Percentiles rank a stretch among this genome's conserved stretches.
These are phyloP conservation scores for Sylvia atricapilla DNA, from an alignment of 2,113 vertebrate genomes.

Conservation along the genomic window DNA sequence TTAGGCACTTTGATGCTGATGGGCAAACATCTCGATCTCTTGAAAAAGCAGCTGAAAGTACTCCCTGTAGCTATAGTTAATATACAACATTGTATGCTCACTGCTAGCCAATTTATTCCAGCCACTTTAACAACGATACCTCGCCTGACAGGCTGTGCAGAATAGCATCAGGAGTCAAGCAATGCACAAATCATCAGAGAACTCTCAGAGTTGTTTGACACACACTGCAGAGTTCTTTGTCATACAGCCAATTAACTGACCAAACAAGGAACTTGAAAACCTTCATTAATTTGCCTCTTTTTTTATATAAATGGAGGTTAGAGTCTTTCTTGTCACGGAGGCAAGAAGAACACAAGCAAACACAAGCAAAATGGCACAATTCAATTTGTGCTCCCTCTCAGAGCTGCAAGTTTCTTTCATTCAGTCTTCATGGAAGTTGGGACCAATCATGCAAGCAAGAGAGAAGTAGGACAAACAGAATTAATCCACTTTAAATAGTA, in stretches of 20 bases:
- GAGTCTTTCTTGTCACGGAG: constrained; percentile 44
- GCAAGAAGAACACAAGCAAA: constrained; percentile 45
- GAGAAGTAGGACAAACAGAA: constrained; percentile 38
- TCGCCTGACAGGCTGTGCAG: constrained; percentile 53
- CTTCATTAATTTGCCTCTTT: constrained; percentile 73
- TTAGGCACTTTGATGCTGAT: constrained; percentile 69
- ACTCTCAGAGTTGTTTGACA: constrained; percentile 72
- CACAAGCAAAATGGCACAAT: constrained; percentile 2
- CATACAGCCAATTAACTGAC: constrained; percentile 77
- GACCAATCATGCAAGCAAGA: constrained; percentile 7
- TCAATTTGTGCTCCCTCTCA: constrained; percentile 58
- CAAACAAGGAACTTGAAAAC: constrained; percentile 73
- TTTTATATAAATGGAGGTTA: constrained; percentile 62
- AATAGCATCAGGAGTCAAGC: constrained; percentile 62
- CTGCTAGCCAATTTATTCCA: constrained; percentile 74
- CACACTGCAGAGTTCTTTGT: constrained; percentile 67
- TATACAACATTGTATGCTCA: constrained; percentile 56
- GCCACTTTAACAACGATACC: constrained; percentile 71
- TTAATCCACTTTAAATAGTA: constrained; percentile 33
- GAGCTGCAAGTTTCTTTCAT: constrained; percentile 13
- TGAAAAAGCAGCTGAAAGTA: constrained; percentile 68
- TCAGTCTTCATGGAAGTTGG: constrained; percentile 1
- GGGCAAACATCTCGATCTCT: constrained; percentile 66
- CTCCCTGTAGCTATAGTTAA: constrained; percentile 74
- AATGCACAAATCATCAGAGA: constrained; percentile 70